Evolutionary conservation across 35 echinoderm and acorn worm species (phyloP).

Genomic region (Apostichopus californicus): DNA sequence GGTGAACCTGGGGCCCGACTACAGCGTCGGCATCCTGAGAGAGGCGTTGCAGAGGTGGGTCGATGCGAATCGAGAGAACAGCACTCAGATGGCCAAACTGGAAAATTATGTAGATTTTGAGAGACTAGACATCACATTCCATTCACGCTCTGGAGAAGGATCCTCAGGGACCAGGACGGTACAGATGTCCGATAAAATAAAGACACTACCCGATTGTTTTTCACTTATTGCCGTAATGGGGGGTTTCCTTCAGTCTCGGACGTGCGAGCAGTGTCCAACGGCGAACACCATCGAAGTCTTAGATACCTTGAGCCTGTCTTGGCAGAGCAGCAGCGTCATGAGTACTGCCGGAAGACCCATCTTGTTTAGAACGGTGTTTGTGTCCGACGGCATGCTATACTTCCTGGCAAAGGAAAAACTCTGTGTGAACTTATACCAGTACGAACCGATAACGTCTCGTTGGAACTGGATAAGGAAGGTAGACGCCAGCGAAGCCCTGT

Average conservation of each 20-base stretch:
- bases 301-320: constrained; percentile 16
- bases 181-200: not conserved
- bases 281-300: constrained; percentile 42
- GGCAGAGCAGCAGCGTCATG: constrained; percentile 27
- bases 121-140: constrained; percentile 11
- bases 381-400: constrained; percentile 9
- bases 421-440: not conserved
- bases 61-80: constrained; percentile 6
- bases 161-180: not conserved
- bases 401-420: not conserved
- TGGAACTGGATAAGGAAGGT: not conserved
- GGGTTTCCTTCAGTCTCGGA: constrained; percentile 43
- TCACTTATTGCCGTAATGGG: constrained; percentile 36
- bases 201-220: constrained; percentile 5
- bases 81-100: not conserved
- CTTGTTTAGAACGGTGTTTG: constrained; percentile 32
- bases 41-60: constrained; percentile 37
- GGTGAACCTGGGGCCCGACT: constrained; percentile 25
- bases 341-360: not conserved
- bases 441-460: not conserved
- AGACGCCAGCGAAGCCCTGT: not conserved
- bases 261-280: constrained; percentile 15
- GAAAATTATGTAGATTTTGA: constrained; percentile 8
- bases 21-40: not conserved
- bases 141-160: not conserved